These are phyloP conservation scores for Stenichneumon culpator DNA, from an alignment of 2,888 invertebrate species.

Conservation along the genomic window DNA sequence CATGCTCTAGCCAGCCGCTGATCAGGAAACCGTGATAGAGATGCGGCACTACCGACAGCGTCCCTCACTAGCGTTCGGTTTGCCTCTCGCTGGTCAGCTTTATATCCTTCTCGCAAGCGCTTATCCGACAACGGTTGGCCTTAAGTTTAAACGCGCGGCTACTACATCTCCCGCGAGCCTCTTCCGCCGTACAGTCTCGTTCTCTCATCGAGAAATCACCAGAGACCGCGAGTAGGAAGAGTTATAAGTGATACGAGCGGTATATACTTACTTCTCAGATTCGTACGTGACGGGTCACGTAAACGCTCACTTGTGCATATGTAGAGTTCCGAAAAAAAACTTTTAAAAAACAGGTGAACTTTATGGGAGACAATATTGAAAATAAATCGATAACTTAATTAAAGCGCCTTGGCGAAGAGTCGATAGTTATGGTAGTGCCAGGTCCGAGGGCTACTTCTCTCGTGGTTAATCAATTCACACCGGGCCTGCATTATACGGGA, in stretches of 20 bases:
- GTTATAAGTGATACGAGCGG: not conserved
- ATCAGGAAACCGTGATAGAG: too few relatives aligned
- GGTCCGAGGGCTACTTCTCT: constrained; percentile 41
- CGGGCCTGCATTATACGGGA: constrained; percentile 70
- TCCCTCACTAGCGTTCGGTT: too few relatives aligned
- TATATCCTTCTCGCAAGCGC: too few relatives aligned
- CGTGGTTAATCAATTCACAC: constrained; percentile 81
- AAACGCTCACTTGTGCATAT: constrained; percentile 72
- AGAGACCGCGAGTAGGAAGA: constrained; percentile 15
- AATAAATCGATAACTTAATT: constrained; percentile 84
- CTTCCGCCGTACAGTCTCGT: not conserved
- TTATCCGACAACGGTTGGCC: too few relatives aligned
- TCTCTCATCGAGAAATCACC: not conserved
- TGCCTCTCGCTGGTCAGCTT: too few relatives aligned
- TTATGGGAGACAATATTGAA: constrained; percentile 77
- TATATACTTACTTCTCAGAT: constrained; percentile 31
- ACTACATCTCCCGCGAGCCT: not conserved
- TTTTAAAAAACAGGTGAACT: constrained; percentile 50
- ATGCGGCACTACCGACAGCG: too few relatives aligned
- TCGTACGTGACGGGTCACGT: constrained; percentile 74
- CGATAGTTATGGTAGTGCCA: constrained; percentile 62
- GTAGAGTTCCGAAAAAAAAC: constrained; percentile 20
- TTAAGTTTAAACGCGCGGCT: too few relatives aligned
- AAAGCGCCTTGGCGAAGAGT: constrained; percentile 75
- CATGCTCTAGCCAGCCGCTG: too few relatives aligned